Base-by-base conservation (phyloP, 2,797 vertebrate genomes). In the Cuculus canorus region DNA sequence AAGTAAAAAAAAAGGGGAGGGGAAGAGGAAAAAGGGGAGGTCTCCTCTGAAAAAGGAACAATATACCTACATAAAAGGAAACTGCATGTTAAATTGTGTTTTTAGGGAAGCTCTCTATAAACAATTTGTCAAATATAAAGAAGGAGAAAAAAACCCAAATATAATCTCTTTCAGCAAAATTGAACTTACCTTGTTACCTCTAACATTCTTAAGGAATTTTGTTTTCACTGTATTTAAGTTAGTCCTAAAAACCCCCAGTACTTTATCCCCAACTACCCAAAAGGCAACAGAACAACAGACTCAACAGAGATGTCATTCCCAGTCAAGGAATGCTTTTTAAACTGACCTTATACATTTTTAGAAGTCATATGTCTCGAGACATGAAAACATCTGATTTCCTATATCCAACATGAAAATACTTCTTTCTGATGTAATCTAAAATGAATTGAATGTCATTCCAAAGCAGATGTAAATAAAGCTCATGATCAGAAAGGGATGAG, bases 191-290 rank as follows among this genome's bases (percentile, higher is more conserved):
- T 15, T 81, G 35, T 66, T 75, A 70, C 23, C 41, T 72, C 6
- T 50, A 75, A 53, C 1, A 19, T 73, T 91, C 30, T 60, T 90
- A 57, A 65, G 7, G 13, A 86, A 66, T 66, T 71, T 75, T 52
- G 8, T 53, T 85, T 60, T 86, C 41, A 69, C 9, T 3, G 2
- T 60, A 12, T 63, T 82, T n/a, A 66, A 72, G 21, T 60, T 70
- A 81, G 12, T 64, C 32, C 37, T 76, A 90, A 88, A 65, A 33
- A 4, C 52, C 25, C 3, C 3, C 12, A 75, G 6, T 14, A 45
- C 9, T 11, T 10, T 71, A 14, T 5, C 8, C 7, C 5, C 2
- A 3, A 7, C 10, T 8, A 3, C 2, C 1, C 39, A 41, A 69
- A 5, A 5, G 3, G 3, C 5, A 53, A 5, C 18, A 35, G 30